Base-by-base conservation (phyloP, 1,140 invertebrate species). In the Aphis craccivora region DNA sequence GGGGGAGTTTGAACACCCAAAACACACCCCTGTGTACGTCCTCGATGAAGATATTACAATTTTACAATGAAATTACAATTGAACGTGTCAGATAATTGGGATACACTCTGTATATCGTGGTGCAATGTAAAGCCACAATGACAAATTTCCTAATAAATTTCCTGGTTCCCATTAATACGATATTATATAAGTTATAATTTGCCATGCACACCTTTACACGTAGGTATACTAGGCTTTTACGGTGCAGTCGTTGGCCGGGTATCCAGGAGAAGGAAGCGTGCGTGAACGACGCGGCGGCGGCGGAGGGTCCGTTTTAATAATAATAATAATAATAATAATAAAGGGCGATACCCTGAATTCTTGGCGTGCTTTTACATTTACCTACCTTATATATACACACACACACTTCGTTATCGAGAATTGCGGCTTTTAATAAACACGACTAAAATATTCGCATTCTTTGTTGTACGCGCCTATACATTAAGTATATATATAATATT, bases 391-490 rank as follows among this genome's bases (percentile, higher is more conserved):
- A 88, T 43, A 53, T n/a, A 25, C 87, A 53, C 87, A 89, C 87
- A 89, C 87, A 89, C 48, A 89, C 88, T 53, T 89, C 51, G 88
- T 89, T 89, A 89, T 89, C 88, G 88, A 89, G 51, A 89, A 89
- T 89, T 89, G 88, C 35, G 51, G 88, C 88, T 89, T 89, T 89
- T 89, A 89, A 89, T 89, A 89, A 89, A 89, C 88, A 89, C 88
- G 88, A 89, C 20, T 53, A 35, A 89, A 89, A 89, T 89, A 89
- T 89, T 89, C 35, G 51, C 88, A 89, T 89, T 89, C 88, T 89
- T 89, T 40, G 88, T 89, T 55, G n/a, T 53, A 55, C 88, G 35
- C 18, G 48, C 23, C 48, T 89, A 55, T 53, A 55, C 51, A 51
- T 35, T 88, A 53, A 45, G 22, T 89, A 25, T 5, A 35, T 23